Conservation (phyloP, 2,113 vertebrate genomes). For the Pimephales promelas region DNA sequence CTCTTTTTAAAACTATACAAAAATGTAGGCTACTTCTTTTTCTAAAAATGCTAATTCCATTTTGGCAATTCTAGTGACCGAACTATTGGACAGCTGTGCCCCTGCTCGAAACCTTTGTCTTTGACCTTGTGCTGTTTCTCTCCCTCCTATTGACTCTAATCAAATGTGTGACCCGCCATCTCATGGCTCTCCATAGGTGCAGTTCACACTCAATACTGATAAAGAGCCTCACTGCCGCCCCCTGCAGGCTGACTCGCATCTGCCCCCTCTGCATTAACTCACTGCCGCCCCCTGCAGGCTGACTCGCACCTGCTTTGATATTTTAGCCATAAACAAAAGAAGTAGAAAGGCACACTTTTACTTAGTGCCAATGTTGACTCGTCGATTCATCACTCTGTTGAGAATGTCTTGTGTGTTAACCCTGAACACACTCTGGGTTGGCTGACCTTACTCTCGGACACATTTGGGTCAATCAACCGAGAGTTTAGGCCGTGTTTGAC, state of each 20-base stretch:
- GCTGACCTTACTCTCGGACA: too few species aligned
- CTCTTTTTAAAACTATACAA: too few species aligned
- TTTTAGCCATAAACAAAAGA: too few species aligned
- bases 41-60: background rate
- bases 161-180: slow-evolving; percentile 43
- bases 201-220: slow-evolving; percentile 41
- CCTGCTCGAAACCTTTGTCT: background rate
- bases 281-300: background rate
- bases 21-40: too few species aligned
- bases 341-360: too few species aligned
- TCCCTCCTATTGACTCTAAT: slow-evolving; percentile 51
- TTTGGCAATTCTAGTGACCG: background rate
- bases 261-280: background rate
- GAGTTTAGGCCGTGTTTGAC: too few species aligned
- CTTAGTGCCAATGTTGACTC: too few species aligned
- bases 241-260: background rate
- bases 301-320: background rate
- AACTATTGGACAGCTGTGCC: background rate
- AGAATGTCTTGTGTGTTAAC: too few species aligned
- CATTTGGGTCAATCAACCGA: too few species aligned
- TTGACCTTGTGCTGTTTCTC: slow-evolving; percentile 46
- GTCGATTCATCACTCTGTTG: too few species aligned
- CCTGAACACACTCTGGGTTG: too few species aligned
- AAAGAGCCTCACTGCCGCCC: slow-evolving; percentile 17
- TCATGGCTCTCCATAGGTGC: slow-evolving; percentile 25